phyloP scores from a whole-genome alignment of 2,888 invertebrate genomes.

The Paralinhomoeus sp. region DNA sequence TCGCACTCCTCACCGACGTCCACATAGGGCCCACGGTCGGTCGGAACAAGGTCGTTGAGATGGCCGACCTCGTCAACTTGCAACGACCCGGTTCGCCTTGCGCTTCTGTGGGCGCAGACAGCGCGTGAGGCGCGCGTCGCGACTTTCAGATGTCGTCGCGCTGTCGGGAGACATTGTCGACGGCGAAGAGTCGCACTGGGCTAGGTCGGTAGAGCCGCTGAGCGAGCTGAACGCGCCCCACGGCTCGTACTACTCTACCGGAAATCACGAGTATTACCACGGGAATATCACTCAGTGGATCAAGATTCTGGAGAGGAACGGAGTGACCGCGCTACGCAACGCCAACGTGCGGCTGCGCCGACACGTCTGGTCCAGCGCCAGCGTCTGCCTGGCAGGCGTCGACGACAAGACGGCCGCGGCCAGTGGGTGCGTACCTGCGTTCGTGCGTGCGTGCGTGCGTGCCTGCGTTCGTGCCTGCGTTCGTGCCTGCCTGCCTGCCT shows the following conservation, averaged over 20 bases:
- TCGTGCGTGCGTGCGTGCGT: not conserved
- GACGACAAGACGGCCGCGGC: slow-evolving; percentile 26
- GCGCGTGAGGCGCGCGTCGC: too few species aligned
- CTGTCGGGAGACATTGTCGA: slow-evolving; percentile 30
- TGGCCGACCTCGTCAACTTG: slow-evolving; percentile 24
- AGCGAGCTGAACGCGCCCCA: slow-evolving; percentile 19
- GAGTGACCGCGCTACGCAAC: slow-evolving; percentile 21
- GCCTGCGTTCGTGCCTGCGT: too few species aligned
- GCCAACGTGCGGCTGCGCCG: slow-evolving; percentile 12
- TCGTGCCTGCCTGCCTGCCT: too few species aligned
- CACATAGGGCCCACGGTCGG: slow-evolving; percentile 30
- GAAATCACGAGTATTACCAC: slow-evolving; percentile 30
- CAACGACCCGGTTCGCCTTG: slow-evolving; percentile 26
- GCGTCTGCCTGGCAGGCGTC: slow-evolving; percentile 27
- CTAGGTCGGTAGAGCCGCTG: slow-evolving; percentile 22
- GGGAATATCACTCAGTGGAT: slow-evolving; percentile 29
- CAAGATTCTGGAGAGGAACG: slow-evolving; percentile 17
- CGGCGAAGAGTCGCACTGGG: slow-evolving; percentile 19
- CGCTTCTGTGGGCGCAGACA: too few species aligned
- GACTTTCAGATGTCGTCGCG: slow-evolving; percentile 24
- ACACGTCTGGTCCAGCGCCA: not conserved
- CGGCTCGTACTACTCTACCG: slow-evolving; percentile 27
- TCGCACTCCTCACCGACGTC: slow-evolving; percentile 27
- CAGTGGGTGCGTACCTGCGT: not conserved
- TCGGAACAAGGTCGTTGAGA: slow-evolving; percentile 14